phyloP scores from a whole-genome alignment of 2,888 invertebrate genomes.

The Metopia argyrocephala region DNA sequence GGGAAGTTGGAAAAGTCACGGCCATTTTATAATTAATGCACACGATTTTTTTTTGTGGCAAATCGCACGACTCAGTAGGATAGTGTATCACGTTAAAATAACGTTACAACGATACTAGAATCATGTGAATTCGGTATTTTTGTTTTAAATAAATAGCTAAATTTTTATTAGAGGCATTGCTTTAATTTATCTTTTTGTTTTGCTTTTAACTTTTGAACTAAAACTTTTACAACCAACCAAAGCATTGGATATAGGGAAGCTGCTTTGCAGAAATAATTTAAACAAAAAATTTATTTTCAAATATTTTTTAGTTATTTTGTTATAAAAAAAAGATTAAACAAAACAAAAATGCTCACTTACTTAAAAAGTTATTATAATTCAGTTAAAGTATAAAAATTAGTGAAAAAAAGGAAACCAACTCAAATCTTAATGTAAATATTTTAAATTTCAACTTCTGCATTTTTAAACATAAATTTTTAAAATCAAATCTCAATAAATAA shows the following conservation, averaged over 20 bases:
- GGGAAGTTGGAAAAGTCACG: no score
- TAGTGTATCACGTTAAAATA: no score
- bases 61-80: no score
- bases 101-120: no score
- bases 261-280: not conserved
- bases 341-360: conserved; percentile 75
- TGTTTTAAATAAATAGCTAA: no score
- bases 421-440: conserved; percentile 29
- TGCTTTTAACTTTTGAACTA: not conserved
- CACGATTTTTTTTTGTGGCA: no score
- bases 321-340: conserved; percentile 27
- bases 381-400: not conserved
- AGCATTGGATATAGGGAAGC: not conserved
- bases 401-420: conserved; percentile 7
- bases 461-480: conserved; percentile 19
- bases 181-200: no score
- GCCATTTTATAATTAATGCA: no score
- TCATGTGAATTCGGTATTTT: no score
- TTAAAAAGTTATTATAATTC: conserved; percentile 71
- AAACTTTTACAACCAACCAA: conserved; percentile 13
- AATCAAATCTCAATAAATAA: conserved; percentile 30
- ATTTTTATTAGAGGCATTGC: no score
- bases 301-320: conserved; percentile 18
- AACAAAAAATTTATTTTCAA: not conserved
- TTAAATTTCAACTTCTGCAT: not conserved